A percentile compares a stretch with the other conserved stretches of the same genome.
These are phyloP conservation scores for Heterochromis multidens DNA, from an alignment of 2,113 vertebrate species.

Conservation along the genomic window DNA sequence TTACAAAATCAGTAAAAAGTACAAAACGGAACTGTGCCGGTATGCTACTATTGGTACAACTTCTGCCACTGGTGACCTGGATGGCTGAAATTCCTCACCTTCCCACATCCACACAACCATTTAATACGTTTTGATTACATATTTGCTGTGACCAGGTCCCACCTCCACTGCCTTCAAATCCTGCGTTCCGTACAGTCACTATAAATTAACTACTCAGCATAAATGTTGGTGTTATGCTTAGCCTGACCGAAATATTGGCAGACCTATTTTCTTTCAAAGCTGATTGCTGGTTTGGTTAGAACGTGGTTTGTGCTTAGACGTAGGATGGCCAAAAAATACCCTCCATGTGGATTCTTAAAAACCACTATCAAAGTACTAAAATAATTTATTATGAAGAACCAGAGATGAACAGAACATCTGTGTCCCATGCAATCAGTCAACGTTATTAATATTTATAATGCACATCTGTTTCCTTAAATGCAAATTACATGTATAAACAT, in stretches of 20 bases:
- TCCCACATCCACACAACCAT: constrained; percentile 6
- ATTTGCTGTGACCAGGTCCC: not conserved
- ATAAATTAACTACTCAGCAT: constrained; percentile 17
- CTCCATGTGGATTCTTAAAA: constrained; percentile 1
- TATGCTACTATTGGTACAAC: not conserved
- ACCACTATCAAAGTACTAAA: not conserved
- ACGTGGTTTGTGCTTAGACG: not conserved
- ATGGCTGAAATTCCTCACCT: constrained; percentile 16
- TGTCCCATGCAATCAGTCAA: not conserved
- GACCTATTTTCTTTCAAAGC: constrained; percentile 2
- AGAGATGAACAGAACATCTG: not conserved
- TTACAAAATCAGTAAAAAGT: not conserved
- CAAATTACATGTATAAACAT: not conserved
- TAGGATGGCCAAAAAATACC: constrained; percentile 6
- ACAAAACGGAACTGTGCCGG: not conserved
- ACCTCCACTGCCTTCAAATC: not conserved
- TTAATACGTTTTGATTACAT: constrained; percentile 19
- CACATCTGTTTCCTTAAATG: not conserved
- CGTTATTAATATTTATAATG: not conserved
- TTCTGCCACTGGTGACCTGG: not conserved
- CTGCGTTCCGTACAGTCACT: constrained; percentile 32
- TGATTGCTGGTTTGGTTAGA: constrained; percentile 37
- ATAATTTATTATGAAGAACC: not conserved
- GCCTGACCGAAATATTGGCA: constrained; percentile 28
- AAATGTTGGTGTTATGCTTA: constrained; percentile 43